Conservation (phyloP, 2,888 invertebrate species). For the Mactromeris polynyma region DNA sequence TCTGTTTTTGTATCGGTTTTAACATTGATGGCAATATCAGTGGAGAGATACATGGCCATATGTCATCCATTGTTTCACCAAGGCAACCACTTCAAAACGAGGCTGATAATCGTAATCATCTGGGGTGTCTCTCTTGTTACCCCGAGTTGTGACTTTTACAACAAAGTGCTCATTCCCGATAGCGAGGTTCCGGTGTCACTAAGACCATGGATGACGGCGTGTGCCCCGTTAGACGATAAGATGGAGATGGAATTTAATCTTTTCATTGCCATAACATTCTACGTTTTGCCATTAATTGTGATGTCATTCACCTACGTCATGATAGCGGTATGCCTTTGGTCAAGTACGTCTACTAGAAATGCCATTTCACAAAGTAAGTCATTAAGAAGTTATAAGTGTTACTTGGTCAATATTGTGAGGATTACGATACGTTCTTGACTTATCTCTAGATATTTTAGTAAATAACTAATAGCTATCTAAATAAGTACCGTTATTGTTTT, state of each 20-base stretch:
- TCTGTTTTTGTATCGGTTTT: constrained; percentile 96
- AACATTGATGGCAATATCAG: constrained; percentile 96
- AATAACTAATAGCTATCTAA: too few species aligned
- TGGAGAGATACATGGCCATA: constrained; percentile 98
- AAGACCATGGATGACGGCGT: constrained; percentile 68
- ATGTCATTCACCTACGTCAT: constrained; percentile 83
- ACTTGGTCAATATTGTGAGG: too few species aligned
- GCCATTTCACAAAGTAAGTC: constrained; percentile 67
- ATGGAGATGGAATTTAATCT: constrained; percentile 80
- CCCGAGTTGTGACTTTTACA: constrained; percentile 79
- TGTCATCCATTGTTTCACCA: constrained; percentile 96
- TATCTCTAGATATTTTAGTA: too few species aligned
- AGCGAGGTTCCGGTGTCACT: constrained; percentile 48
- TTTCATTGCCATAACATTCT: constrained; percentile 79
- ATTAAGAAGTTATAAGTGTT: neutral
- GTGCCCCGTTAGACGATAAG: constrained; percentile 54
- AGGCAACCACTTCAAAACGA: constrained; percentile 93
- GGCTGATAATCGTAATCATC: constrained; percentile 93
- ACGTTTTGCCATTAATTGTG: constrained; percentile 82
- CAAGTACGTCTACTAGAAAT: constrained; percentile 60
- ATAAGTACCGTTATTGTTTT: too few species aligned
- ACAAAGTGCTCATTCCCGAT: constrained; percentile 56
- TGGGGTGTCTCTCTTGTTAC: constrained; percentile 92
- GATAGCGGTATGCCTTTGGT: constrained; percentile 84
- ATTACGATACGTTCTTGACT: too few species aligned